Conservation (phyloP, 2,113 vertebrate species). For the Pangasianodon hypophthalmus region DNA sequence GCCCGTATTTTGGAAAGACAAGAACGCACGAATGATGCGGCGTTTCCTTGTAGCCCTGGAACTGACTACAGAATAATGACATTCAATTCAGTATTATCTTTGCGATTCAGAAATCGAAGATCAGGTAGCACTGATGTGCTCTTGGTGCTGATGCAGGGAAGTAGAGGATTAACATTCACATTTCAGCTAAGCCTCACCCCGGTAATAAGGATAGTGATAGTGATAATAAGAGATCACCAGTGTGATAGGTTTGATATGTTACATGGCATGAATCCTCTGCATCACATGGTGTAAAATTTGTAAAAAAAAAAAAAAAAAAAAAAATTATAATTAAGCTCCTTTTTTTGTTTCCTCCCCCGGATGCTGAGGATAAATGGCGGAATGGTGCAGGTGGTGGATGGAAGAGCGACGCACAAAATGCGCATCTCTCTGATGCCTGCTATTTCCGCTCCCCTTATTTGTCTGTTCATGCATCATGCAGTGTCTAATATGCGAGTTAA, state of each 20-base stretch:
- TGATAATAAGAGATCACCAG: constrained; percentile 47
- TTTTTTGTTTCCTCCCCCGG: background rate
- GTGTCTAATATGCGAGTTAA: background rate
- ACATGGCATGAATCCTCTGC: background rate
- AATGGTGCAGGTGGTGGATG: constrained; percentile 29
- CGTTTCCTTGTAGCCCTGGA: background rate
- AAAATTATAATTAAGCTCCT: background rate
- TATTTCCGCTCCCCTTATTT: constrained; percentile 15
- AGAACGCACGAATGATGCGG: constrained; percentile 45
- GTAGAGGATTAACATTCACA: background rate
- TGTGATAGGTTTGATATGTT: background rate
- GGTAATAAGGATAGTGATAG: background rate
- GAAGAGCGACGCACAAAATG: constrained; percentile 17
- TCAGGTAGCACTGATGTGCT: background rate
- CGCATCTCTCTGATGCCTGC: constrained; percentile 25
- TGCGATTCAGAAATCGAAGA: background rate
- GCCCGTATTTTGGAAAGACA: constrained; percentile 50
- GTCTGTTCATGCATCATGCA: background rate
- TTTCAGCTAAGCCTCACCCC: constrained; percentile 64
- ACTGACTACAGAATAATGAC: background rate
- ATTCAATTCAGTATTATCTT: background rate
- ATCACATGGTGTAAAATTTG: background rate
- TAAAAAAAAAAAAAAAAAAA: no score
- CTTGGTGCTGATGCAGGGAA: background rate
- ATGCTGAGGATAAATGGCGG: constrained; percentile 48